These are phyloP conservation scores for Phaethornis superciliosus DNA, from an alignment of 2,113 vertebrate genomes.

Conservation along the genomic window DNA sequence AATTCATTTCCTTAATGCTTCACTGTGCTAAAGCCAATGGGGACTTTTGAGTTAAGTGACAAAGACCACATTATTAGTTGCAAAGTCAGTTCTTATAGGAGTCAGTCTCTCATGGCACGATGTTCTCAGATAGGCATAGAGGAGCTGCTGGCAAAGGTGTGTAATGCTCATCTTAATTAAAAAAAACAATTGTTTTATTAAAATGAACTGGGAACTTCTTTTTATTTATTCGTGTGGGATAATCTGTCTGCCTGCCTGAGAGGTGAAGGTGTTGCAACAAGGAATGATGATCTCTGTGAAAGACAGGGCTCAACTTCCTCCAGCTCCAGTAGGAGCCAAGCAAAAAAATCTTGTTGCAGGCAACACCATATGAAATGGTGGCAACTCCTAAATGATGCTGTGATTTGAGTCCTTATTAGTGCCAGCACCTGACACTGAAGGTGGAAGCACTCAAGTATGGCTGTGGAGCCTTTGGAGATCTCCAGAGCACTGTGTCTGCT, in stretches of 20 bases:
- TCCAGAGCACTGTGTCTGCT: neutral
- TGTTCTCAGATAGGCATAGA: constrained; percentile 44
- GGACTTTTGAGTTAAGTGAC: constrained; percentile 75
- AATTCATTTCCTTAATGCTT: constrained; percentile 81
- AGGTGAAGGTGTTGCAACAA: neutral
- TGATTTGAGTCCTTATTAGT: neutral
- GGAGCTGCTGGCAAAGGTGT: constrained; percentile 3
- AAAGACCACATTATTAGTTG: constrained; percentile 72
- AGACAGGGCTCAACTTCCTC: neutral
- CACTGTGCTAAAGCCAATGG: constrained; percentile 73
- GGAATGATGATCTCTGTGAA: neutral
- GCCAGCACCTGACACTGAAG: neutral
- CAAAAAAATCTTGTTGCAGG: neutral
- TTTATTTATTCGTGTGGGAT: neutral
- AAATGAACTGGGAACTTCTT: neutral
- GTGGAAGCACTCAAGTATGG: neutral
- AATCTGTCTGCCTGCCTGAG: neutral
- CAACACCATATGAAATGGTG: rapidly evolving
- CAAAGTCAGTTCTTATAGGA: constrained; percentile 65
- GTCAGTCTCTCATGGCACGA: constrained; percentile 64
- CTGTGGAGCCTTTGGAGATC: neutral
- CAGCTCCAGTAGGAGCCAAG: neutral
- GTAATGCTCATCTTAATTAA: constrained; percentile 59
- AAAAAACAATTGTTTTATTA: constrained; percentile 44
- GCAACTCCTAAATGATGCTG: too few relatives aligned